Evolutionary conservation across 2,113 vertebrate species (phyloP), one percentile per base, ranked within the genome.

Genomic region (Bufo bufo): DNA sequence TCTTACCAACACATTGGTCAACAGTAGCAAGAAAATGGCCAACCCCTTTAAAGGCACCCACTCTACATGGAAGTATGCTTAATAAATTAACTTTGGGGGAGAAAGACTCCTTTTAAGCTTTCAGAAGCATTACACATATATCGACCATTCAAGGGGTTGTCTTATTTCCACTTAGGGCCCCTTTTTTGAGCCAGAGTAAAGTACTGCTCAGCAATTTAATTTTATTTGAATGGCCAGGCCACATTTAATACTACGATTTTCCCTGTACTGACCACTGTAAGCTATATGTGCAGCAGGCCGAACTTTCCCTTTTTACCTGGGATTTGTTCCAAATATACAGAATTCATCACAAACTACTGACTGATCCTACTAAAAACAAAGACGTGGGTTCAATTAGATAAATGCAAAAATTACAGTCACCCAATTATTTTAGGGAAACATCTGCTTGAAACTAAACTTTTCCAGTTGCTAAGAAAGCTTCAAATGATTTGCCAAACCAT

Each of bases 401-500:
- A 33, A 47, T 66, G 13, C 20, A 50, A 83, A 50, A 50, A 69
- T 16, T 45, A 45, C 23, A 69, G 49, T 83, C 63, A 83, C 81
- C 81, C n/a, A 19, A 66, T 16, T 7, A 66, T 63, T 13, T 66
- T 54, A 33, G 82, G 65, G 47, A n/a, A 84, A 71, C 58, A 84
- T 43, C n/a, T 84, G 47, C 49, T 52, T 50, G 13, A 54, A 54
- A 84, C 20, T 52, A 84, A 83, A 69, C 47, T 50, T 71, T 66
- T 69, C 63, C n/a, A 13, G 20, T 84, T 84, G 5, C 47, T 83
- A 71, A 69, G 63, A 66, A 69, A 43, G 45, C n/a, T 54, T 84
- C 49, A 84, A 84, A 71, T 84, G 82, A 71, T 84, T 71, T 84
- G 59, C 81, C 81, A 83, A 66, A 83, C 47, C 13, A 49, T 49